A percentile compares a stretch with the other conserved stretches of the same genome.
These are phyloP conservation scores for Harpalus rufipes DNA, from an alignment of 2,888 invertebrate genomes.

Conservation along the genomic window DNA sequence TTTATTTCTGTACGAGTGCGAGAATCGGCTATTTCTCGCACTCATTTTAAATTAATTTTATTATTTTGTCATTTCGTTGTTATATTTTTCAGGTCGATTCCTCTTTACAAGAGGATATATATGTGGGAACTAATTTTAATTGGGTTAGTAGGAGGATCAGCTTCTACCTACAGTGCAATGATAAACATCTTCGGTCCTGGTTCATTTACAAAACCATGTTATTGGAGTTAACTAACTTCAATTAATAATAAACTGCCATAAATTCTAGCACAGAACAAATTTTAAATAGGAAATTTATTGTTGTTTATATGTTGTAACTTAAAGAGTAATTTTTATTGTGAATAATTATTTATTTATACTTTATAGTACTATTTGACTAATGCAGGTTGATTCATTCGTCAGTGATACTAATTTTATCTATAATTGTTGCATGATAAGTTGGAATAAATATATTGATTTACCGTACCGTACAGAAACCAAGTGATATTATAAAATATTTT, in stretches of 20 bases:
- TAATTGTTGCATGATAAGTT: slow-evolving; percentile 7
- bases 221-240: slow-evolving; percentile 69
- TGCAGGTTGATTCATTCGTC: slow-evolving; percentile 27
- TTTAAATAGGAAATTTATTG: background rate
- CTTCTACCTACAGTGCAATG: slow-evolving; percentile 82
- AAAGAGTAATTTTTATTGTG: slow-evolving; percentile 21
- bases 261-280: slow-evolving; percentile 16
- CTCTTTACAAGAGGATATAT: slow-evolving; percentile 80
- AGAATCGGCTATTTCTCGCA: too few relatives aligned
- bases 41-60: too few relatives aligned
- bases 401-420: slow-evolving; percentile 36
- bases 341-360: slow-evolving; percentile 41
- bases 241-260: background rate
- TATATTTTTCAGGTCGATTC: slow-evolving; percentile 78
- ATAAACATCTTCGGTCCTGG: slow-evolving; percentile 78
- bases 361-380: slow-evolving; percentile 42
- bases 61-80: too few relatives aligned
- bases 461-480: background rate
- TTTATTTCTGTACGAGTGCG: background rate
- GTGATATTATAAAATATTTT: background rate
- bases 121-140: slow-evolving; percentile 82
- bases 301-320: slow-evolving; percentile 19
- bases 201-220: slow-evolving; percentile 75
- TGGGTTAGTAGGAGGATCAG: slow-evolving; percentile 81
- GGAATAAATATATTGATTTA: background rate